Percentiles rank a stretch among this genome's conserved stretches.
These are phyloP conservation scores for Parambassis ranga DNA, from an alignment of 2,797 vertebrate species.

Conservation along the genomic window DNA sequence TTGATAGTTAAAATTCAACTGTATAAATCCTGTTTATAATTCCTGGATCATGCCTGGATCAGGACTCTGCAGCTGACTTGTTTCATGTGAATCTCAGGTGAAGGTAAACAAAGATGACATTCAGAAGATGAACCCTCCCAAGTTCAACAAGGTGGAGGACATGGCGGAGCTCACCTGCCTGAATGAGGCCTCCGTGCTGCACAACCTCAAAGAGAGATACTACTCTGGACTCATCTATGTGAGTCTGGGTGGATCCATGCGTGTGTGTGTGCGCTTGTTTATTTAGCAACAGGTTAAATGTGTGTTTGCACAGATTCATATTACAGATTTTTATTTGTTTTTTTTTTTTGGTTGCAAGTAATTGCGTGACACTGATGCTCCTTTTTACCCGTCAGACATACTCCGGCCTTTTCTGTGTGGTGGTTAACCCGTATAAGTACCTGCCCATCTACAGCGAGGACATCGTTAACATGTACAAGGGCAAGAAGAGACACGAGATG, in stretches of 20 bases:
- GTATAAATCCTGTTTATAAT: not conserved
- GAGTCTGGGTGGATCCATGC: conserved; percentile 68
- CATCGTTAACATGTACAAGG: conserved; percentile 98
- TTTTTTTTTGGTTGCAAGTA: not conserved
- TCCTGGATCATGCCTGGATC: too few species aligned
- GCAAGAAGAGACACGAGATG: conserved; percentile 99
- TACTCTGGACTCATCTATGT: conserved; percentile 99
- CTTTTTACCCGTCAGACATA: conserved; percentile 83
- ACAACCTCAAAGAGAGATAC: conserved; percentile 98
- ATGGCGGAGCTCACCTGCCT: conserved; percentile 98
- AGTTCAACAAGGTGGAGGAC: conserved; percentile 98
- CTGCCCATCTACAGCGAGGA: conserved; percentile 97
- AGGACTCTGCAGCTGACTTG: not conserved
- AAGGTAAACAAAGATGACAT: conserved; percentile 97
- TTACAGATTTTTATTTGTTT: not conserved
- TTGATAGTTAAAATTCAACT: too few species aligned
- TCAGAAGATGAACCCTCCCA: conserved; percentile 99
- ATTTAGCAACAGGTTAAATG: too few species aligned
- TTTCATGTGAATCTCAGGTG: conserved; percentile 71
- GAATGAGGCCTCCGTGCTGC: conserved; percentile 96
- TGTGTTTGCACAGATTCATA: not conserved
- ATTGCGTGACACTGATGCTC: not conserved
- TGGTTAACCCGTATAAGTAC: conserved; percentile 97
- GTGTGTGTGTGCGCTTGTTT: not conserved
- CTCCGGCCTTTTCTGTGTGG: conserved; percentile 97